These are phyloP conservation scores for Neomorphus geoffroyi DNA, from an alignment of 2,797 vertebrate species.

Conservation along the genomic window DNA sequence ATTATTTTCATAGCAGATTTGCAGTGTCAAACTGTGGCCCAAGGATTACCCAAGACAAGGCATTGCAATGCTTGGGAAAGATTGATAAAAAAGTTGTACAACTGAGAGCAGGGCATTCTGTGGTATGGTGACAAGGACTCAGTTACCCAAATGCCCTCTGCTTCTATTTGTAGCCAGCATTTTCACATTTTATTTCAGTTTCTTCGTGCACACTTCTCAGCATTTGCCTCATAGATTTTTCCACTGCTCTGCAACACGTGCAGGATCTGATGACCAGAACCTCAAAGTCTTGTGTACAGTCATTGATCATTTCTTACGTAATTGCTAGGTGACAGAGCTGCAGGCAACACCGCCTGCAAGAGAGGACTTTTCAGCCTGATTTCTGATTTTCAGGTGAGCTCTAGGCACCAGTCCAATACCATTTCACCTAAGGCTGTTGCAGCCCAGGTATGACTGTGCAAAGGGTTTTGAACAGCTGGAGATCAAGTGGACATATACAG, in stretches of 20 bases:
- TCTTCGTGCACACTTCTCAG: neutral
- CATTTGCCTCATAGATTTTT: neutral
- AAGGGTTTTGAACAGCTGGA: neutral
- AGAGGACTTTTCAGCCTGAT: neutral
- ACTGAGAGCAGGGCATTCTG: neutral
- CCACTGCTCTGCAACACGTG: neutral
- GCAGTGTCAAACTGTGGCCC: neutral
- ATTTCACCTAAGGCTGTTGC: neutral
- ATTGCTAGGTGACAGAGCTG: neutral
- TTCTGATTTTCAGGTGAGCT: neutral
- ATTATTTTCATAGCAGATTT: neutral
- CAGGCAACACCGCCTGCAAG: neutral
- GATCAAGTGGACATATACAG: neutral
- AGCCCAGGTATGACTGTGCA: neutral
- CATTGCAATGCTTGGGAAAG: neutral
- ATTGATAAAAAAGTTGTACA: neutral
- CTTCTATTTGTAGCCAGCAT: neutral
- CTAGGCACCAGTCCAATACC: neutral
- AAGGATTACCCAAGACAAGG: neutral
- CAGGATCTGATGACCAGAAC: neutral
- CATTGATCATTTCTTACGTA: neutral
- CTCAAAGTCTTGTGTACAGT: neutral
- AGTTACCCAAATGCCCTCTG: neutral
- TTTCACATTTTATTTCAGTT: neutral
- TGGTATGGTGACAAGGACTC: neutral